Evolutionary conservation across 1,140 invertebrate species (phyloP).

Genomic region (Lepidurus apus): DNA sequence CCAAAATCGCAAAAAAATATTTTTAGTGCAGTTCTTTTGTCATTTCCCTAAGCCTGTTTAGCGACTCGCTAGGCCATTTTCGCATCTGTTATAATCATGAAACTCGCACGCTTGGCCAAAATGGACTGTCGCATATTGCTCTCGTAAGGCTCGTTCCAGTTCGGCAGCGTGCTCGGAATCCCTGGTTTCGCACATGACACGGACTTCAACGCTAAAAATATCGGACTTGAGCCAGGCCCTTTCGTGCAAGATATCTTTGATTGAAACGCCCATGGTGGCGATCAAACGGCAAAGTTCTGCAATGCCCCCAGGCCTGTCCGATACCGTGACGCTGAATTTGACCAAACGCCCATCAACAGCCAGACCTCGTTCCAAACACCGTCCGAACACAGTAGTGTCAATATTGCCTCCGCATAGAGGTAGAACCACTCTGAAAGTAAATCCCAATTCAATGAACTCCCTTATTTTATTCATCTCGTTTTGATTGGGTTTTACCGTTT

Average conservation of each 20-base stretch:
- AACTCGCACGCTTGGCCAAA: constrained; percentile 39
- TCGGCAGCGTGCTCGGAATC: constrained; percentile 67
- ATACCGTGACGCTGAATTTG: constrained; percentile 79
- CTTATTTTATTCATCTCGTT: background rate
- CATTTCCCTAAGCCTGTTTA: background rate
- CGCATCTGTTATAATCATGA: constrained; percentile 6
- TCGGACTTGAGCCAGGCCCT: constrained; percentile 83
- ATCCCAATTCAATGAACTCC: background rate
- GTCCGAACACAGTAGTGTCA: constrained; percentile 80
- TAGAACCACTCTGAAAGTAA: constrained; percentile 63
- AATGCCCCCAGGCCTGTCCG: constrained; percentile 79
- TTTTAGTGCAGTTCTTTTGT: background rate
- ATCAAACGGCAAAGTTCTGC: constrained; percentile 74
- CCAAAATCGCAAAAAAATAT: no score
- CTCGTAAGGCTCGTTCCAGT: constrained; percentile 55
- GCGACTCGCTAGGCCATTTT: background rate
- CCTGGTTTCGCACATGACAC: constrained; percentile 77
- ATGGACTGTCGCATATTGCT: constrained; percentile 53
- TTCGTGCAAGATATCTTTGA: constrained; percentile 92
- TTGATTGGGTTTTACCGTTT: constrained; percentile 62
- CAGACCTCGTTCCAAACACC: constrained; percentile 81
- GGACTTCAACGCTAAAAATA: constrained; percentile 74
- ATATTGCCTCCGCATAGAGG: constrained; percentile 87
- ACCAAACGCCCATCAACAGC: constrained; percentile 80
- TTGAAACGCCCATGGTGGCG: constrained; percentile 71